Evolutionary conservation across 2,888 invertebrate species (phyloP), one percentile per base, ranked within the genome.

Genomic region (Erebia ligea): DNA sequence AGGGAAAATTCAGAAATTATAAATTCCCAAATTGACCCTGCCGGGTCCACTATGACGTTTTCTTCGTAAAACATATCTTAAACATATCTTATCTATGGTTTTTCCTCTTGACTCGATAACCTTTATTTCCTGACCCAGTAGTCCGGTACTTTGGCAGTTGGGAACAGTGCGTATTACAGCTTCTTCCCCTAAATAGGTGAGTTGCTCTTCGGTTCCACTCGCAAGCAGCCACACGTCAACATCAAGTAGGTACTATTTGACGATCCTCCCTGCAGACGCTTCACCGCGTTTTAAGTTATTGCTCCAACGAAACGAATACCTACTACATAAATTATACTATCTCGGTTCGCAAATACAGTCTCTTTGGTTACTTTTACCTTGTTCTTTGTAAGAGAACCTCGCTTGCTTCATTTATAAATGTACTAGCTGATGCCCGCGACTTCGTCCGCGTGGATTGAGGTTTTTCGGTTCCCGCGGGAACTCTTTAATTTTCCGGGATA

Each of bases 221-320:
- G 13, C 25, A 57, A n/a, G 11, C 50, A 62, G 70, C 52, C 67
- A 56, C 57, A 61, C 65, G 70, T 73, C 73, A 73, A 65, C 65
- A 61, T 48, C 68, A 68, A 68, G 56, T 57, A 57, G 25, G 70
- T 54, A 70, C 65, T 70, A 64, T 70, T 73, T 68, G 73, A 52
- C 54, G 67, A 70, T 67, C 63, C 52, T 52, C 62, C 68, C 34
- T 45, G 25, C 59, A 59, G 59, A 42, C 34, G 42, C 40, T 59
- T 59, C 59, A 19, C 54, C 19, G 56, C 56, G 56, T 15, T 57
- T 57, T 57, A 57, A 57, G 56, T 57, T 57, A 57, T 57, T 57
- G 25, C 56, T 57, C 25, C 25, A 57, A 25, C 21, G 56, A 57
- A 57, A 57, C 25, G 21, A 57, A 57, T n/a, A n/a, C n/a, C n/a